Evolutionary conservation across 2,113 vertebrate genomes (phyloP).

Genomic region (Etheostoma spectabile): DNA sequence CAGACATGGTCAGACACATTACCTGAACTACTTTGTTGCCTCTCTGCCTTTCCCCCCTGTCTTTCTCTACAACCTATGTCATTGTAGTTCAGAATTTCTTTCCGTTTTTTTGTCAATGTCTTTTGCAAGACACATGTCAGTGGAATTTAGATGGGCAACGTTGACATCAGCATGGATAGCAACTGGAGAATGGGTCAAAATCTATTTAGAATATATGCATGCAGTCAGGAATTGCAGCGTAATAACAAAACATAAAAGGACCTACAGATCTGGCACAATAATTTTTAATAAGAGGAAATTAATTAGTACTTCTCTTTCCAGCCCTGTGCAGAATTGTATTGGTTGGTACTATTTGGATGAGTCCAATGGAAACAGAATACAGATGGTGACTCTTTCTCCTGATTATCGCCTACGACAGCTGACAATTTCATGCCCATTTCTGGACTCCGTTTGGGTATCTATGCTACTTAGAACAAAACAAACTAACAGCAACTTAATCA

Average conservation of each 20-base stretch:
- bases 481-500: neutral
- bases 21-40: neutral
- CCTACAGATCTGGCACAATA: neutral
- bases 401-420: slow-evolving; percentile 47
- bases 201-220: neutral
- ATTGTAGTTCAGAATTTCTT: neutral
- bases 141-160: slow-evolving; percentile 10
- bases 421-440: slow-evolving; percentile 53
- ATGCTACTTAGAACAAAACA: slow-evolving; percentile 6
- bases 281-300: slow-evolving; percentile 13
- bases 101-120: neutral
- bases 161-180: neutral
- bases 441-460: slow-evolving; percentile 14
- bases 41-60: neutral
- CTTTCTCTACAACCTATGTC: neutral
- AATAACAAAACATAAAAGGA: slow-evolving; percentile 24
- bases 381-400: slow-evolving; percentile 41
- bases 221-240: neutral
- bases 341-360: slow-evolving; percentile 29
- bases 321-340: slow-evolving; percentile 15
- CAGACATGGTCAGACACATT: neutral
- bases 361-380: slow-evolving; percentile 43
- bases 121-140: slow-evolving; percentile 11
- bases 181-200: slow-evolving; percentile 10
- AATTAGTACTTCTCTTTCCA: neutral